Evolutionary conservation across 2,797 vertebrate species (phyloP).

Genomic region (Sebastes nivosus): DNA sequence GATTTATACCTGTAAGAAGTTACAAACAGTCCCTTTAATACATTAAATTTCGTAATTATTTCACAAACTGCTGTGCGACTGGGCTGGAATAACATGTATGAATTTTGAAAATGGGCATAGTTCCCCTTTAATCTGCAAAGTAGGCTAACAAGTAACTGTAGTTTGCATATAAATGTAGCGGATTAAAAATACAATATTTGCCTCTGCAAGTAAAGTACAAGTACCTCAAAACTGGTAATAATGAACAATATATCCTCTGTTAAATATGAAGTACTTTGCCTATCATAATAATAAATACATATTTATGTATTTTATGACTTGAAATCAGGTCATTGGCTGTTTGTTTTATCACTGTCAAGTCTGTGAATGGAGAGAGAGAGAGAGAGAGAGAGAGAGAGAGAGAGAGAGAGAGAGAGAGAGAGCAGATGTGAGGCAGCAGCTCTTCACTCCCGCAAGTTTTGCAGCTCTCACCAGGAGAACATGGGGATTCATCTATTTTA

Average conservation of each 20-base stretch:
- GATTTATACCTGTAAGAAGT: too few species aligned
- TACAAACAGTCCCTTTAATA: too few species aligned
- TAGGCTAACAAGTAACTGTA: too few species aligned
- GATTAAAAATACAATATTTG: too few species aligned
- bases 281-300: background rate
- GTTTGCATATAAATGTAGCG: too few species aligned
- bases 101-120: too few species aligned
- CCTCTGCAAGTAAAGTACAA: too few species aligned
- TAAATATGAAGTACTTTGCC: background rate
- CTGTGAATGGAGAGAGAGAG: background rate
- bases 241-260: background rate
- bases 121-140: too few species aligned
- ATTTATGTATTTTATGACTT: background rate
- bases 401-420: slow-evolving; percentile 10
- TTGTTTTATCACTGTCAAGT: background rate
- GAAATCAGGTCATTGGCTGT: slow-evolving; percentile 31
- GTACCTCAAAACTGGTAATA: background rate
- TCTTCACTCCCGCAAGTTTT: slow-evolving; percentile 63
- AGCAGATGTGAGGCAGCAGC: slow-evolving; percentile 28
- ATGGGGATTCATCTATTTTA: slow-evolving; percentile 49
- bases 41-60: too few species aligned
- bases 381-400: slow-evolving; percentile 15
- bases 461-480: slow-evolving; percentile 43
- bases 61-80: too few species aligned
- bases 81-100: too few species aligned